Evolutionary conservation across 2,888 invertebrate species (phyloP).

Genomic region (Andrena hattorfiana): DNA sequence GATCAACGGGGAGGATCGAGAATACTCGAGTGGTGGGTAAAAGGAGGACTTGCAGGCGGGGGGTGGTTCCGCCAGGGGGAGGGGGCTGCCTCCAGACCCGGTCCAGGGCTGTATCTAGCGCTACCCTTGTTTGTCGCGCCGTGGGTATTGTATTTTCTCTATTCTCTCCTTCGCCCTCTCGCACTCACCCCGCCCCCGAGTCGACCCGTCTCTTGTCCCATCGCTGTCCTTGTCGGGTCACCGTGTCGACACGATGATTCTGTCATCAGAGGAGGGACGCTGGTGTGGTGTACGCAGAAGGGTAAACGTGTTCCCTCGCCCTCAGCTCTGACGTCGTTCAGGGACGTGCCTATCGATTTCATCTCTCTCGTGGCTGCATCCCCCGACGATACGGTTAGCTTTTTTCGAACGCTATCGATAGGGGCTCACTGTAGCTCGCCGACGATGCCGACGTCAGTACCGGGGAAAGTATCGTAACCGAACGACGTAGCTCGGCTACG

Average conservation of each 20-base stretch:
- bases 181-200: too few relatives aligned
- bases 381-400: constrained; percentile 51
- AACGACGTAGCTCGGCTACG: background rate
- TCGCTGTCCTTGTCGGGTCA: constrained; percentile 62
- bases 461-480: too few relatives aligned
- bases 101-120: constrained; percentile 74
- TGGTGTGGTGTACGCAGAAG: constrained; percentile 39
- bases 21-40: constrained; percentile 43
- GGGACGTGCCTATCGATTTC: constrained; percentile 74
- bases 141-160: constrained; percentile 63
- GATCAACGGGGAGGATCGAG: constrained; percentile 47
- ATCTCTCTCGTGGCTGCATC: constrained; percentile 66
- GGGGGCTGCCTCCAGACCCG: constrained; percentile 67
- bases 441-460: background rate
- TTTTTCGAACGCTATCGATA: constrained; percentile 10
- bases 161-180: constrained; percentile 16
- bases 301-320: constrained; percentile 59
- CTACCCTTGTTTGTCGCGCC: constrained; percentile 74
- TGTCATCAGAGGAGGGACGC: constrained; percentile 57
- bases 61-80: constrained; percentile 8
- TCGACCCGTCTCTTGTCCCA: constrained; percentile 12
- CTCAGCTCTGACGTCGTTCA: constrained; percentile 71
- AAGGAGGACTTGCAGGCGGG: constrained; percentile 27
- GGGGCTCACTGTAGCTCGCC: background rate
- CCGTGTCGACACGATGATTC: constrained; percentile 73